Conservation (phyloP, 2,113 vertebrate genomes). For the Xenopus laevis region DNA sequence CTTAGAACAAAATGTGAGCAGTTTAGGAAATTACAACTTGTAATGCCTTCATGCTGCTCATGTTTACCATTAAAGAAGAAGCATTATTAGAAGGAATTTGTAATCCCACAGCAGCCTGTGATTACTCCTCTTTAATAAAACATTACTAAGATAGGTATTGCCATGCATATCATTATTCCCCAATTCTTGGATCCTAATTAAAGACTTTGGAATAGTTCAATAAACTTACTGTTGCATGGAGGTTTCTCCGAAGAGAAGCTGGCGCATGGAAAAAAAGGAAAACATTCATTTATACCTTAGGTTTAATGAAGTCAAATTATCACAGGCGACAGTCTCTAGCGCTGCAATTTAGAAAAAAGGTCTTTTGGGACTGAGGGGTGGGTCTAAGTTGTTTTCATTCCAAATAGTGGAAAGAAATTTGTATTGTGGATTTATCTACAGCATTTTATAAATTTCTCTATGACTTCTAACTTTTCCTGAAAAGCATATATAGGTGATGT, state of each 20-base stretch:
- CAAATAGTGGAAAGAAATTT: slow-evolving; percentile 75
- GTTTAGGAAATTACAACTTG: not conserved
- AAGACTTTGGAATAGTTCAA: slow-evolving; percentile 64
- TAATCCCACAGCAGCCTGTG: slow-evolving; percentile 29
- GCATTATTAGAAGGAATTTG: slow-evolving; percentile 11
- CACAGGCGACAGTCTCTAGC: slow-evolving; percentile 81
- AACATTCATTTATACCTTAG: slow-evolving; percentile 83
- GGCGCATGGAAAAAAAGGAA: slow-evolving; percentile 73
- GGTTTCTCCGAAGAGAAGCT: slow-evolving; percentile 71
- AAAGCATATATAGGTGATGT: not conserved
- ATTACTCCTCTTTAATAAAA: slow-evolving; percentile 40
- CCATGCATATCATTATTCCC: slow-evolving; percentile 30
- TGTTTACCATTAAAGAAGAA: slow-evolving; percentile 22
- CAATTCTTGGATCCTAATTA: slow-evolving; percentile 46
- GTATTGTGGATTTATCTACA: slow-evolving; percentile 67
- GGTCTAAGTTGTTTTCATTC: slow-evolving; percentile 81
- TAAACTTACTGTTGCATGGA: slow-evolving; percentile 71
- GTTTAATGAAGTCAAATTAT: slow-evolving; percentile 96
- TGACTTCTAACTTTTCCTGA: not conserved
- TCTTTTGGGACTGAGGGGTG: slow-evolving; percentile 64
- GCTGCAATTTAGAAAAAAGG: slow-evolving; percentile 71
- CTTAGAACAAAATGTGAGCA: slow-evolving; percentile 1
- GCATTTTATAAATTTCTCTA: not conserved
- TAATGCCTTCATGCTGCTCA: not conserved
- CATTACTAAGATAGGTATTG: slow-evolving; percentile 23